These are phyloP conservation scores for Onychomys arenicola DNA, from an alignment of 2,797 vertebrate genomes.

Conservation along the genomic window DNA sequence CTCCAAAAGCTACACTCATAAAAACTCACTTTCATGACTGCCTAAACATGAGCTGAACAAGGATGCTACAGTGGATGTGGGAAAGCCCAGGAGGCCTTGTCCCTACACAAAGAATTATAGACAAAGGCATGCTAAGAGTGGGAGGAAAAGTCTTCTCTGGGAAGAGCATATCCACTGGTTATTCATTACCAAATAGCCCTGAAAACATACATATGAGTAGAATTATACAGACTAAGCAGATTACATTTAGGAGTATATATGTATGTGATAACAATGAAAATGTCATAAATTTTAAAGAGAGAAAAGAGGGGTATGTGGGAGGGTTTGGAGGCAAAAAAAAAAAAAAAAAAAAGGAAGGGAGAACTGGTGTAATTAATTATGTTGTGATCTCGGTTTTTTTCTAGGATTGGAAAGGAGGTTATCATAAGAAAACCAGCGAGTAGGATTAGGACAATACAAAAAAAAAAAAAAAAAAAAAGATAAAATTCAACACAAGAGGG, in stretches of 20 bases:
- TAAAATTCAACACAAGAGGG: not conserved
- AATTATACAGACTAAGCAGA: not conserved
- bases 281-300: not conserved
- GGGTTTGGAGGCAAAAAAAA: no score
- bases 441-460: not conserved
- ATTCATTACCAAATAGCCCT: not conserved
- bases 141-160: not conserved
- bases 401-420: not conserved
- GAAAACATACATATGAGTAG: not conserved
- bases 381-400: not conserved
- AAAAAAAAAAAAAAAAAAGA: not conserved
- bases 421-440: not conserved
- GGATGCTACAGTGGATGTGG: not conserved
- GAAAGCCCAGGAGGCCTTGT: not conserved
- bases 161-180: not conserved
- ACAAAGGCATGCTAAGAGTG: not conserved
- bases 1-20: not conserved
- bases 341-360: not conserved
- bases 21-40: not conserved
- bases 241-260: not conserved
- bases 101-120: not conserved
- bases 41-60: not conserved
- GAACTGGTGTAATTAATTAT: not conserved
- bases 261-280: not conserved
- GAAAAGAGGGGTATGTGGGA: not conserved